Evolutionary conservation across 1,140 invertebrate genomes (phyloP).

Genomic region (Hyposmocoma kahamanoa): DNA sequence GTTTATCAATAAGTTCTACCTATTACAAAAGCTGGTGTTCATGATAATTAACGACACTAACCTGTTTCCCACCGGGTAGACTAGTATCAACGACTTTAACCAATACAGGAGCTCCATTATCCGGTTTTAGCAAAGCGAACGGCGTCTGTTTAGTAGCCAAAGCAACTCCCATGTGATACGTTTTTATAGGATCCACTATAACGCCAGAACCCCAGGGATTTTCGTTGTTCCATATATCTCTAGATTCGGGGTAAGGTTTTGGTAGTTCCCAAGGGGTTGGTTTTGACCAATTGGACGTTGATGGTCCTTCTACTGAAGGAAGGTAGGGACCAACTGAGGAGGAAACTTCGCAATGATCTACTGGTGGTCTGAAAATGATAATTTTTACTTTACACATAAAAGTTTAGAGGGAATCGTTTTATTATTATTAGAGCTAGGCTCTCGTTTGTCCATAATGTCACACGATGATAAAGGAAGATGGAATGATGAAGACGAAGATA

Average conservation of each 20-base stretch:
- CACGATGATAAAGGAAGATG: too few species aligned
- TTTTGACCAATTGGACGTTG: slow-evolving; percentile 23
- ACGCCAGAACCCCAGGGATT: slow-evolving; percentile 35
- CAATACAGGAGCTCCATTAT: slow-evolving; percentile 43
- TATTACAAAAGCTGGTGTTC: too few species aligned
- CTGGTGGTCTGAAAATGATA: slow-evolving; percentile 28
- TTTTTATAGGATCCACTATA: slow-evolving; percentile 59
- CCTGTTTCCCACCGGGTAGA: slow-evolving; percentile 58
- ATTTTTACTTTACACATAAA: too few species aligned
- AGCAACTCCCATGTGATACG: slow-evolving; percentile 60
- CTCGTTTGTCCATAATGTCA: too few species aligned
- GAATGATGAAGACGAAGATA: not conserved
- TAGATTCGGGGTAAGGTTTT: slow-evolving; percentile 18
- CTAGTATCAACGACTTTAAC: slow-evolving; percentile 61
- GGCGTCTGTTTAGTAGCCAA: slow-evolving; percentile 54
- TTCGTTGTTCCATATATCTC: slow-evolving; percentile 24
- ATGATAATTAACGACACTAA: slow-evolving; percentile 15
- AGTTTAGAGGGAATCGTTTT: too few species aligned
- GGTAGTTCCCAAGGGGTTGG: slow-evolving; percentile 15
- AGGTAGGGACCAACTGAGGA: slow-evolving; percentile 46
- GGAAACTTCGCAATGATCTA: slow-evolving; percentile 46
- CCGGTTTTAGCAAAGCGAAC: slow-evolving; percentile 56
- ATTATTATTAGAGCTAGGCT: too few species aligned
- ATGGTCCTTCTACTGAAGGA: slow-evolving; percentile 21
- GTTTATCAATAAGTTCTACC: too few species aligned